These are phyloP conservation scores for Aphelenchoides besseyi DNA, from an alignment of 1,140 invertebrate species.

Conservation along the genomic window DNA sequence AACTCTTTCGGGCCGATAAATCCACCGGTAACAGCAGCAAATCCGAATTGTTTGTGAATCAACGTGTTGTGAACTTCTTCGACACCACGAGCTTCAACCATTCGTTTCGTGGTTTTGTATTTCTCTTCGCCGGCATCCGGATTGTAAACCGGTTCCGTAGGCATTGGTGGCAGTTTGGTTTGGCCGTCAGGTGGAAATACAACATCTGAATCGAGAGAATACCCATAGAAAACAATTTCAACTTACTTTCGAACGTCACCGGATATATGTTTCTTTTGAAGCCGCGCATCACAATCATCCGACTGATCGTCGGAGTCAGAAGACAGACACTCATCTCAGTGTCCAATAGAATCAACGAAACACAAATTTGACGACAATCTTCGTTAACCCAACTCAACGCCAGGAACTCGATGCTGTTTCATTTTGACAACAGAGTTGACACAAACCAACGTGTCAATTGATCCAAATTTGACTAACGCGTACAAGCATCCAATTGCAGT, in stretches of 20 bases:
- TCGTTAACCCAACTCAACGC: neutral
- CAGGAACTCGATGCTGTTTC: neutral
- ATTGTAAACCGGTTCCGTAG: slow-evolving; percentile 54
- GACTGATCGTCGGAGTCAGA: neutral
- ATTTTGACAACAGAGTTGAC: too few relatives aligned
- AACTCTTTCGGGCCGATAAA: slow-evolving; percentile 55
- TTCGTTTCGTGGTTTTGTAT: slow-evolving; percentile 44
- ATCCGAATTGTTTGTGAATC: slow-evolving; percentile 58
- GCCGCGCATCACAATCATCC: neutral
- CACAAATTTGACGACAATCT: neutral
- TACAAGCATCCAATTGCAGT: too few relatives aligned
- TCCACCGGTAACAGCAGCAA: slow-evolving; percentile 55
- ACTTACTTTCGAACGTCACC: slow-evolving; percentile 54
- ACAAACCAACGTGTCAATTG: too few relatives aligned
- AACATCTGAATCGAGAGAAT: slow-evolving; percentile 51
- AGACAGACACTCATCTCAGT: neutral
- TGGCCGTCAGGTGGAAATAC: slow-evolving; percentile 59
- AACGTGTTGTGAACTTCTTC: slow-evolving; percentile 57
- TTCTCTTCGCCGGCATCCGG: slow-evolving; percentile 52
- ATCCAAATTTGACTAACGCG: too few relatives aligned
- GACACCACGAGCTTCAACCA: slow-evolving; percentile 59
- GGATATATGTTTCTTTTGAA: slow-evolving; percentile 34
- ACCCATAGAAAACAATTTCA: neutral
- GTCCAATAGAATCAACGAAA: neutral
- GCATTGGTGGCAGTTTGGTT: slow-evolving; percentile 54